phyloP scores from a whole-genome alignment of 2,888 invertebrate genomes.

The Dione juno region DNA sequence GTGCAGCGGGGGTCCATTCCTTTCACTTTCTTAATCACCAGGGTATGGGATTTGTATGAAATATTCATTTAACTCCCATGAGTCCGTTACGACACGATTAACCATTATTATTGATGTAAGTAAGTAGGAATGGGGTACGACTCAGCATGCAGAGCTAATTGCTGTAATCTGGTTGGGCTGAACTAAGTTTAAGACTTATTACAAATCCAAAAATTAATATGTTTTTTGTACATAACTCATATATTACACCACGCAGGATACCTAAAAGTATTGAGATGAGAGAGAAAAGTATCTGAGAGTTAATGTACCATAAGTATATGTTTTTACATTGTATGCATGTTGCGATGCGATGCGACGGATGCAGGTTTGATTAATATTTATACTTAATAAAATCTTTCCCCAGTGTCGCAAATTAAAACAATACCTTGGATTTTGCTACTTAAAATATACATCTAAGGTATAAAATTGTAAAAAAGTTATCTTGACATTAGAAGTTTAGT shows the following conservation, averaged over 20 bases:
- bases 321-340: too few species aligned
- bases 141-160: constrained; percentile 7
- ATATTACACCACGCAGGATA: neutral
- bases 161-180: neutral
- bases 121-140: neutral
- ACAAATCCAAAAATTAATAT: neutral
- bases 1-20: constrained; percentile 46
- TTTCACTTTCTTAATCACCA: constrained; percentile 27
- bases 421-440: too few species aligned
- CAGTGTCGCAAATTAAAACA: too few species aligned
- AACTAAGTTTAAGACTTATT: neutral
- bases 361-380: too few species aligned
- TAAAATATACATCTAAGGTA: too few species aligned
- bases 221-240: neutral
- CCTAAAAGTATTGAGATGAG: too few species aligned
- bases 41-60: constrained; percentile 28
- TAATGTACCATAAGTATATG: too few species aligned
- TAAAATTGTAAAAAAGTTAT: too few species aligned
- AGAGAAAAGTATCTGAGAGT: too few species aligned
- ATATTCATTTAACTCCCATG: constrained; percentile 15
- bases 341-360: too few species aligned
- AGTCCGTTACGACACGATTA: constrained; percentile 11
- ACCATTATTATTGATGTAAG: constrained; percentile 24
- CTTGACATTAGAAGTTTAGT: too few species aligned
- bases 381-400: too few species aligned